Percentiles rank a stretch among this genome's conserved stretches.
These are phyloP conservation scores for Plagiodera versicolora DNA, from an alignment of 2,888 invertebrate genomes.

Conservation along the genomic window DNA sequence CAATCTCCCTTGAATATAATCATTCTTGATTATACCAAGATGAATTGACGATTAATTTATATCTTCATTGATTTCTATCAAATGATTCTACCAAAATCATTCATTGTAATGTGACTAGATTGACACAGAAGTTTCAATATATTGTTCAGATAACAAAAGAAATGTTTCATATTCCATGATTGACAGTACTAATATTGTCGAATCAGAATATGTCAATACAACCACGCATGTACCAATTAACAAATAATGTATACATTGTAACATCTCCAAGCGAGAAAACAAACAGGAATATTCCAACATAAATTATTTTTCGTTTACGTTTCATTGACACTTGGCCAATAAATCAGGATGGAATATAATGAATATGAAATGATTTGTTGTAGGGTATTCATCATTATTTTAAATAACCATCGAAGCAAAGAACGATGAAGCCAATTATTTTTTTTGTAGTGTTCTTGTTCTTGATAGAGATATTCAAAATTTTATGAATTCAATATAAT, in stretches of 20 bases:
- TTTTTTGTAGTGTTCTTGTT: neutral
- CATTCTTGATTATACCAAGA: too few species aligned
- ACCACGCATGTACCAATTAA: constrained; percentile 14
- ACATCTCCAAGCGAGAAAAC: constrained; percentile 17
- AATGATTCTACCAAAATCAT: too few species aligned
- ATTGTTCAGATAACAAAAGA: neutral
- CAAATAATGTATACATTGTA: constrained; percentile 23
- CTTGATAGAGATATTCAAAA: too few species aligned
- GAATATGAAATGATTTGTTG: constrained; percentile 29
- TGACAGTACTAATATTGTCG: neutral
- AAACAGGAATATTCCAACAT: constrained; percentile 18
- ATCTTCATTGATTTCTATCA: too few species aligned
- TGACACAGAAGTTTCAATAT: too few species aligned
- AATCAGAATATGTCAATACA: neutral
- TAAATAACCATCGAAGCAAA: neutral
- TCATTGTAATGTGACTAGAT: too few species aligned
- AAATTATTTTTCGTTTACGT: constrained; percentile 18
- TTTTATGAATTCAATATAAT: too few species aligned
- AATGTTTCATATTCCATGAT: too few species aligned
- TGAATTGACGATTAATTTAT: too few species aligned
- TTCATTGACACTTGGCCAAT: constrained; percentile 11
- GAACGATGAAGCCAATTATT: neutral
- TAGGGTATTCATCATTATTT: constrained; percentile 18
- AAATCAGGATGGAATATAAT: constrained; percentile 26
- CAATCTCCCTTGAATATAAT: too few species aligned